Base-by-base conservation (phyloP, 2,797 vertebrate genomes). In the Decapterus maruadsi region DNA sequence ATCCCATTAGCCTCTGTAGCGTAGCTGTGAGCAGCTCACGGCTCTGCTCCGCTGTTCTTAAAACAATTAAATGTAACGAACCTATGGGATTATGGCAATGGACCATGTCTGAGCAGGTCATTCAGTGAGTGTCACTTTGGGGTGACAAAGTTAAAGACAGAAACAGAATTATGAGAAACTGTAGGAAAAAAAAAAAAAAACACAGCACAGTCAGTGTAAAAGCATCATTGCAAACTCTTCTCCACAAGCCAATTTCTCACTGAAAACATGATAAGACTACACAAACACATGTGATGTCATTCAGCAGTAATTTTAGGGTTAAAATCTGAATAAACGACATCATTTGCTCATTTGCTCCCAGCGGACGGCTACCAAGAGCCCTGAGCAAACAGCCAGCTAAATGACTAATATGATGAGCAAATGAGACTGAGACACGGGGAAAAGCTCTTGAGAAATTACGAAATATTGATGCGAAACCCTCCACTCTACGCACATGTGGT, bases 381-480 rank as follows among this genome's bases (percentile, higher is more conserved):
- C 46, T 63, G 20, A 22, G 40, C 60, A 66, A 85, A 68, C 58
- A 70, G 17, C 2, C 43, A 55, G 51, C 38, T 13, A 76, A 68
- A 69, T 79, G 48, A 38, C 61, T 77, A 76, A 74, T 48, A 67
- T 60, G 78, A 90, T 56, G 50, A 81, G 34, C 53, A 83, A 91
- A 90, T 80, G 71, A 82, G 75, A 85, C 11, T 16, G 55, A 72
- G 81, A 82, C 72, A 78, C 17, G 54, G 14, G 45, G 84, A 73
- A 83, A 26, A 51, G 50, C 78, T 77, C 84, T 86, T 66, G n/a
- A 81, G 59, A 55, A 65, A 77, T 55, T 57, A 34, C 7, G 8
- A 72, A 79, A 79, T 76, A 85, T 80, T 83, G 82, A 90, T 58
- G 59, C 66, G 75, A 67, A 78, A 75, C 66, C 80, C 63, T 75